phyloP scores from a whole-genome alignment of 2,888 invertebrate genomes.

The Pteria penguin region DNA sequence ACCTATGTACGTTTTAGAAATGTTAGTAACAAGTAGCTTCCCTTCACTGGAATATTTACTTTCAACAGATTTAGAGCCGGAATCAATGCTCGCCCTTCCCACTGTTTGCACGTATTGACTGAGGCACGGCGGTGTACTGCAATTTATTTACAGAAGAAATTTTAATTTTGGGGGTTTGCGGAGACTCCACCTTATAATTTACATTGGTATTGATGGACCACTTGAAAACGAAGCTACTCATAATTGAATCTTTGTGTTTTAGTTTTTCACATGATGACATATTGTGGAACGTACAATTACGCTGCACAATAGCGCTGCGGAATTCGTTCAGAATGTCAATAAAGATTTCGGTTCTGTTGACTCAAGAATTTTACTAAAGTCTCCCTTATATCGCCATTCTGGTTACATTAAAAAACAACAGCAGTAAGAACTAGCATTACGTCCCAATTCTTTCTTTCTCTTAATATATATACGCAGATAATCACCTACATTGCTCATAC shows the following conservation, averaged over 20 bases:
- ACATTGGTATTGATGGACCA: not conserved
- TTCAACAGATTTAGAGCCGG: not conserved
- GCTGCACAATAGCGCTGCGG: not conserved
- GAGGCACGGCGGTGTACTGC: not conserved
- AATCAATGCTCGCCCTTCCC: not conserved
- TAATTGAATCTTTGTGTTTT: not conserved
- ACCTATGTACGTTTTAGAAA: too few relatives aligned
- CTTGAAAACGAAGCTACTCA: not conserved
- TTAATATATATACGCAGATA: too few relatives aligned
- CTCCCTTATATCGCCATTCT: not conserved
- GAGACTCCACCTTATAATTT: not conserved
- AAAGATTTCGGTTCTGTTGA: not conserved
- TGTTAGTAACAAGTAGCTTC: too few relatives aligned
- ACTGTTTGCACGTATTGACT: not conserved
- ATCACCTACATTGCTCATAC: too few relatives aligned
- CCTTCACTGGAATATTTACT: not conserved
- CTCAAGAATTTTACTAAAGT: not conserved
- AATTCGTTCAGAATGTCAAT: too few relatives aligned
- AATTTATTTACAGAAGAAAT: constrained; percentile 6
- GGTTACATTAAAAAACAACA: not conserved
- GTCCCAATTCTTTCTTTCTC: too few relatives aligned
- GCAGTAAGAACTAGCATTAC: too few relatives aligned
- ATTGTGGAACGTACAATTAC: not conserved
- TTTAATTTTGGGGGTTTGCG: not conserved
- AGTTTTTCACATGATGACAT: not conserved